A percentile compares a stretch with the other conserved stretches of the same genome.
These are phyloP conservation scores for Trochalopteron elliotii DNA, from an alignment of 2,113 vertebrate genomes.

Conservation along the genomic window DNA sequence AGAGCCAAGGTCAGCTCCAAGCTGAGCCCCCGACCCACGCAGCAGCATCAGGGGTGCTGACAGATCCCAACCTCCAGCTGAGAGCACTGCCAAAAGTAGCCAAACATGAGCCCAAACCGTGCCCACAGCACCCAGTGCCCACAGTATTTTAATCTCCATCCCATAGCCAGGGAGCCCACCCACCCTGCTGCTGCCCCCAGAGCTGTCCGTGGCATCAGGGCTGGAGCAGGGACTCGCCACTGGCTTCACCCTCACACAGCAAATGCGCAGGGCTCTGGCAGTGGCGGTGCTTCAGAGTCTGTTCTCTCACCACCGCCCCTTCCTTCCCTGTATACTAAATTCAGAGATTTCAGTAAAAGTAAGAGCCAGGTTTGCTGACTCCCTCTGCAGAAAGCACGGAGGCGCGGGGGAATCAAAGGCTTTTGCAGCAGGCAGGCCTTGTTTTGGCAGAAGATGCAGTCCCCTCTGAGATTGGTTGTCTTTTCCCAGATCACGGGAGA, in stretches of 20 bases:
- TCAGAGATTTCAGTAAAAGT: conserved; percentile 65
- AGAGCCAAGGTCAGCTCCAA: background rate
- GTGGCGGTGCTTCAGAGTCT: background rate
- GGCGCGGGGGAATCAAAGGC: conserved; percentile 64
- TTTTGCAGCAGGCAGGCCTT: conserved; percentile 56
- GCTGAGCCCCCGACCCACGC: rapidly evolving
- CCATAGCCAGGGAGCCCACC: background rate
- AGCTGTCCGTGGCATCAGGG: rapidly evolving
- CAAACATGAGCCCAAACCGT: rapidly evolving
- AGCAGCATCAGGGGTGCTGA: background rate
- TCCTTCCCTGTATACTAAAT: conserved; percentile 58
- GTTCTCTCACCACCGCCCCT: conserved; percentile 58
- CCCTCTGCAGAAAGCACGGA: conserved; percentile 53
- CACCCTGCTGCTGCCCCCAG: background rate
- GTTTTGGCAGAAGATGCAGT: conserved; percentile 56
- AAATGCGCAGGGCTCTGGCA: rapidly evolving
- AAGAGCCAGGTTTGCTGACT: conserved; percentile 60
- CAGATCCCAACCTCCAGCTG: background rate
- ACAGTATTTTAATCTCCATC: background rate
- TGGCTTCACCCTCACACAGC: background rate
- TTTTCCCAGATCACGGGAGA: conserved; percentile 27
- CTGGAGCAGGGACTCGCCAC: background rate
- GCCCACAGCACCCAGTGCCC: background rate
- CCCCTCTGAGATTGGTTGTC: conserved; percentile 27
- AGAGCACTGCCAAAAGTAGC: background rate